Evolutionary conservation across 1,140 invertebrate species (phyloP).

Genomic region (Heliothis subflexa): DNA sequence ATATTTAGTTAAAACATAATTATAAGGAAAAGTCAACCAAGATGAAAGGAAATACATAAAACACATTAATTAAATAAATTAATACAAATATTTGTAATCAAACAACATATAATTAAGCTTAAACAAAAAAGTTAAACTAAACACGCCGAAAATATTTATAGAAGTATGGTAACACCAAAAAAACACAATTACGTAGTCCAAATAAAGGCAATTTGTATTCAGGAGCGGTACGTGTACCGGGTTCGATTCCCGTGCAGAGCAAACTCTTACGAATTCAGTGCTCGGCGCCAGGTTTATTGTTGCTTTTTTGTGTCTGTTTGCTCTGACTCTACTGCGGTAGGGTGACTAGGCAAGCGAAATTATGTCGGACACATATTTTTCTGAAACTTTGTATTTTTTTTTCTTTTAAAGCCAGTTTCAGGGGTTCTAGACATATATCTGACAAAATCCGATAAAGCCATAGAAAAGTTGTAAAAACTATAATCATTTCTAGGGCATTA

Average conservation of each 20-base stretch:
- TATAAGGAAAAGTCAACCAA: too few relatives aligned
- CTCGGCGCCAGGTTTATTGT: conserved; percentile 37
- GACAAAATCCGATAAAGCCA: too few relatives aligned
- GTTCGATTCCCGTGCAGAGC: conserved; percentile 45
- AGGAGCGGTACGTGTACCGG: conserved; percentile 12
- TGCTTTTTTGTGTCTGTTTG: conserved; percentile 43
- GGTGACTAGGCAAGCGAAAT: background rate
- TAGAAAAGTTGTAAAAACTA: too few relatives aligned
- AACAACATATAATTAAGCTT: too few relatives aligned
- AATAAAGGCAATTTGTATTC: conserved; percentile 41
- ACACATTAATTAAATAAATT: too few relatives aligned
- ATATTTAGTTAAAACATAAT: too few relatives aligned
- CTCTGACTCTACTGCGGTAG: conserved; percentile 16
- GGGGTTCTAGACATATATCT: too few relatives aligned
- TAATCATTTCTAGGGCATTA: too few relatives aligned
- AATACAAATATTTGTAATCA: too few relatives aligned
- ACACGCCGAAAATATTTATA: background rate
- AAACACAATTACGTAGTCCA: conserved; percentile 17
- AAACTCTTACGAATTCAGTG: conserved; percentile 45
- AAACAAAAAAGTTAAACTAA: too few relatives aligned
- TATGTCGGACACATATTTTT: background rate
- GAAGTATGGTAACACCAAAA: conserved; percentile 3
- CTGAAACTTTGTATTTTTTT: background rate
- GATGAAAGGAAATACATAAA: too few relatives aligned
- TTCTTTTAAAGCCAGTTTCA: too few relatives aligned